Conservation (phyloP, 1,140 invertebrate species). For the Danaus melanippus region DNA sequence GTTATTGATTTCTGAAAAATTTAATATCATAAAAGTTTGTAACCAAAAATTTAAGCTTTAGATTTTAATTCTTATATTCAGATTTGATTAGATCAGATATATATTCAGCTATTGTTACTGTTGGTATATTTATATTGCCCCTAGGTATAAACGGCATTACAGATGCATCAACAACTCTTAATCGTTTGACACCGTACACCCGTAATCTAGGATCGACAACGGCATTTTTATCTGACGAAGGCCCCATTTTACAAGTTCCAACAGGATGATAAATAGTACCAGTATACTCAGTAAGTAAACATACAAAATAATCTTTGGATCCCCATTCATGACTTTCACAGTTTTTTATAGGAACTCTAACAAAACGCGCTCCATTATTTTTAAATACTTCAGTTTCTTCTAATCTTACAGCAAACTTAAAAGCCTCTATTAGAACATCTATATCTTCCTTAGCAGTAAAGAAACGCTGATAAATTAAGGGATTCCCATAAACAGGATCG, state of each 20-base stretch:
- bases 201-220: slow-evolving; percentile 33
- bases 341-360: slow-evolving; percentile 71
- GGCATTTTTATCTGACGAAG: slow-evolving; percentile 42
- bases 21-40: too few relatives aligned
- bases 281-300: slow-evolving; percentile 76
- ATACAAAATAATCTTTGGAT: slow-evolving; percentile 80
- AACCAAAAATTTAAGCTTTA: too few relatives aligned
- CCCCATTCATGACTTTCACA: slow-evolving; percentile 75
- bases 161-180: slow-evolving; percentile 13
- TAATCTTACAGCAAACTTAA: slow-evolving; percentile 28
- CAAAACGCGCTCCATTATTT: slow-evolving; percentile 69
- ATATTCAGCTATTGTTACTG: too few relatives aligned
- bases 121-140: too few relatives aligned
- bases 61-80: too few relatives aligned
- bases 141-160: slow-evolving; percentile 8
- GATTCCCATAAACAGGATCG: slow-evolving; percentile 79
- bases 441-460: slow-evolving; percentile 75
- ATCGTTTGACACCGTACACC: slow-evolving; percentile 4
- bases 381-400: slow-evolving; percentile 71
- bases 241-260: slow-evolving; percentile 75
- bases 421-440: slow-evolving; percentile 67
- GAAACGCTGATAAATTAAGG: slow-evolving; percentile 87
- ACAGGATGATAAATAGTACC: slow-evolving; percentile 70
- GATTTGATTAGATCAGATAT: too few relatives aligned
- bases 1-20: too few relatives aligned